Percentiles rank a stretch among this genome's conserved stretches.
phyloP scores from a whole-genome alignment of 2,113 vertebrate species.

The Crotalus horridus region DNA sequence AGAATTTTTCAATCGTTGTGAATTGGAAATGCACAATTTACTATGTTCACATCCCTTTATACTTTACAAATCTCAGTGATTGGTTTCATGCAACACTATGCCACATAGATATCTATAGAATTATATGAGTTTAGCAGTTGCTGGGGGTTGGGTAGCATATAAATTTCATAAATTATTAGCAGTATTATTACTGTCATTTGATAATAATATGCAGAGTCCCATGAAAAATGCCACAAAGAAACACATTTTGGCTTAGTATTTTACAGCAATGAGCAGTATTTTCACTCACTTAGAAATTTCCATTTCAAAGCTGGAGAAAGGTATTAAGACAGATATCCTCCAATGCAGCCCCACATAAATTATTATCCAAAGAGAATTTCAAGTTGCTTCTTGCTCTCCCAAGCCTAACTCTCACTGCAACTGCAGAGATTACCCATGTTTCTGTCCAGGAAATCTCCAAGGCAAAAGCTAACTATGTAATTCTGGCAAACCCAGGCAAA shows the following conservation, averaged over 20 bases:
- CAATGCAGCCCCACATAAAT: background rate
- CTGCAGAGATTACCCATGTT: background rate
- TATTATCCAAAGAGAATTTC: background rate
- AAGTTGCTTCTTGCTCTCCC: background rate
- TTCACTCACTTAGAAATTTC: background rate
- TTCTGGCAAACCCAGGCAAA: constrained; percentile 12
- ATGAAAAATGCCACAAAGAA: background rate
- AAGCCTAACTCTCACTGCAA: background rate
- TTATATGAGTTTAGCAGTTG: background rate
- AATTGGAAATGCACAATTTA: background rate
- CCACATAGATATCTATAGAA: background rate
- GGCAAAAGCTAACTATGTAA: constrained; percentile 1
- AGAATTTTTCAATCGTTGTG: background rate
- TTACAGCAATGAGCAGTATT: background rate
- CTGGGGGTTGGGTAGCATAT: background rate
- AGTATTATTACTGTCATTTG: background rate
- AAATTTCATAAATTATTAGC: background rate
- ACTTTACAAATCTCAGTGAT: background rate
- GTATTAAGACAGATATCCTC: background rate
- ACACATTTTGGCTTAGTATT: background rate
- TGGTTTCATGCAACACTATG: background rate
- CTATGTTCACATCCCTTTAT: background rate
- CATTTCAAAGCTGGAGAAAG: background rate
- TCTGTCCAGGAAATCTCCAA: background rate
- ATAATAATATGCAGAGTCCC: background rate